Evolutionary conservation across 2,113 vertebrate species (phyloP).

Genomic region (Hipposideros armiger): DNA sequence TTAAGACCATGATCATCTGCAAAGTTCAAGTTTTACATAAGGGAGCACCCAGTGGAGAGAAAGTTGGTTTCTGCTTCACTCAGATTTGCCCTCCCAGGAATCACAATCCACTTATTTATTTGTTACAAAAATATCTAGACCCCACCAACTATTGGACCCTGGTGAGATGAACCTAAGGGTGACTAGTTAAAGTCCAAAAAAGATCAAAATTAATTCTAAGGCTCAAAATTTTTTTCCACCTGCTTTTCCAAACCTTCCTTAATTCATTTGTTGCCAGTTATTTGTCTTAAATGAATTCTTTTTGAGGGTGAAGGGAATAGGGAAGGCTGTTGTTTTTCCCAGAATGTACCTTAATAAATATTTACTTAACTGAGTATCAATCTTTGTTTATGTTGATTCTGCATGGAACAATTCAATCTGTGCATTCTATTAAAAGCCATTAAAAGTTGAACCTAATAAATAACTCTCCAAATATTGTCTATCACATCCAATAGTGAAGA

Average conservation of each 20-base stretch:
- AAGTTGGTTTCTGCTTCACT: background rate
- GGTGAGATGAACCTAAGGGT: background rate
- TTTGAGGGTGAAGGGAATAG: background rate
- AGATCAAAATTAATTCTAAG: background rate
- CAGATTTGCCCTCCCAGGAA: background rate
- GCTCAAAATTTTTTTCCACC: background rate
- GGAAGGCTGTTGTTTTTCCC: background rate
- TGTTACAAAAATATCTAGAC: background rate
- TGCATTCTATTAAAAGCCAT: background rate
- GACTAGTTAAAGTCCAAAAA: background rate
- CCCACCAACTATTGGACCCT: background rate
- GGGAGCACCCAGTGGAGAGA: background rate
- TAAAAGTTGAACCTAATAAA: background rate
- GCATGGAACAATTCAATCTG: background rate
- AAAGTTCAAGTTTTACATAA: slow-evolving; percentile 27
- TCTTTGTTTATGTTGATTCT: background rate
- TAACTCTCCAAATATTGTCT: background rate
- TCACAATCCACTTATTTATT: background rate
- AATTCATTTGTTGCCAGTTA: background rate
- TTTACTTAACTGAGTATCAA: background rate
- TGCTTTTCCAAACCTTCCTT: background rate
- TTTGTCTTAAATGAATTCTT: background rate
- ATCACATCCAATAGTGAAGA: background rate
- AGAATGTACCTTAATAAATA: slow-evolving; percentile 2
- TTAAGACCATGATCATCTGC: background rate